phyloP scores from a whole-genome alignment of 2,888 invertebrate genomes.

The Drosophila phalerata region DNA sequence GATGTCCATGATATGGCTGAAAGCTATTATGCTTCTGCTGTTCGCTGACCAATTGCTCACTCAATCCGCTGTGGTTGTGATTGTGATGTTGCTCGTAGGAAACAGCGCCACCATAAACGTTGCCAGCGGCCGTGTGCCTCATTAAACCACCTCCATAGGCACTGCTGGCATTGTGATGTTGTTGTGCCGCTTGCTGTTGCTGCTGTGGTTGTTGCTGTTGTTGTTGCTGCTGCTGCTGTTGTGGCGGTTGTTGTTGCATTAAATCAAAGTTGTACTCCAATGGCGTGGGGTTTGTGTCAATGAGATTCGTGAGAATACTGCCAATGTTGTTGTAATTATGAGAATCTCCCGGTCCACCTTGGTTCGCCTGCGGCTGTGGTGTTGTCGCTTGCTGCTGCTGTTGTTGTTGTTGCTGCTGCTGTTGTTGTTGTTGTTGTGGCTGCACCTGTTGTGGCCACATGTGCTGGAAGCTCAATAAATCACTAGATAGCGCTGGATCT shows the following conservation, averaged over 20 bases:
- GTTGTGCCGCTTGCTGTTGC: conserved; percentile 60
- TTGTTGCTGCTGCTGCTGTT: conserved; percentile 69
- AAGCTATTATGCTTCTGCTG: conserved; percentile 84
- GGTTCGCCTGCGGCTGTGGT: conserved; percentile 56
- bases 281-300: conserved; percentile 84
- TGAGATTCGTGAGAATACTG: conserved; percentile 85
- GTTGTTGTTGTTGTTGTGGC: conserved; percentile 70
- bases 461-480: conserved; percentile 84
- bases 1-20: conserved; percentile 82
- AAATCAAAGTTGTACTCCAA: conserved; percentile 85
- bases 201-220: conserved; percentile 73
- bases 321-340: conserved; percentile 85
- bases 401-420: conserved; percentile 65
- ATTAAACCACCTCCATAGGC: conserved; percentile 77
- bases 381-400: conserved; percentile 59
- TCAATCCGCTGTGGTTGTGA: conserved; percentile 69
- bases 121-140: conserved; percentile 74
- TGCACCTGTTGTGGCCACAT: conserved; percentile 83
- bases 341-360: conserved; percentile 72
- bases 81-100: conserved; percentile 72
- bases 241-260: conserved; percentile 74
- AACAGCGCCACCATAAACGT: conserved; percentile 62
- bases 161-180: conserved; percentile 58
- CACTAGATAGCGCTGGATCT: conserved; percentile 76
- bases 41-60: conserved; percentile 71